Base-by-base conservation (phyloP, 2,797 vertebrate species). In the Poeciliopsis infans region DNA sequence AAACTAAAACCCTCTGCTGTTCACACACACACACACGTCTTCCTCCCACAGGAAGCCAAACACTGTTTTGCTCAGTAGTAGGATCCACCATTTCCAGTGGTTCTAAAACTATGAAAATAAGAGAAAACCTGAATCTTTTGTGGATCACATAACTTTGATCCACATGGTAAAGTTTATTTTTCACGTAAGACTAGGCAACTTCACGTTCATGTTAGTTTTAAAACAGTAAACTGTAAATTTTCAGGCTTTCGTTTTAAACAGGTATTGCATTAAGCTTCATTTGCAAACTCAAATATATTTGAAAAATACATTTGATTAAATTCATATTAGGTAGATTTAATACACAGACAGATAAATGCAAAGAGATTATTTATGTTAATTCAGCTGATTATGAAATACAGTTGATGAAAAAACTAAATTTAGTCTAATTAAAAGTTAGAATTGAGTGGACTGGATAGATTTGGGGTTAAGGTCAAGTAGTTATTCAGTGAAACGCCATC, bases 1-100 rank as follows among this genome's bases (percentile, higher is more conserved):
- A 80, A 41, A 31, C 55, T n/a, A 36, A 74, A 82, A 79, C 76
- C 57, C 75, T 59, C 79, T 80, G 77, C 31, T 25, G 7, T 74
- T 79, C 36, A 57, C n/a, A 28, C 12, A n/a, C 53, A 57, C 25
- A 57, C 4, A 28, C 25, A 57, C 4, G 15, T 61, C 59, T 61
- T 33, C 31, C 28, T 61, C 57, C 28, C 23, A 25, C 31, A 31
- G 31, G 15, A 57, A 28, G 25, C 55, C n/a, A n/a, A 57, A 28
- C 28, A 33, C 59, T 16, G 12, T 61, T 61, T 33, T 61, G 31
- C 15, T 61, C 5, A 33, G 28, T 61, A 33, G 57, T 31, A 31
- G 13, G 57, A 61, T 7, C 59, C 31, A 33, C 59, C 5, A 33
- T 18, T 61, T 61, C 5, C 13, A 61, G 15, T 8, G 5, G 59